Conservation (phyloP, 1,140 invertebrate species). For the Phenacoccus solenopsis region DNA sequence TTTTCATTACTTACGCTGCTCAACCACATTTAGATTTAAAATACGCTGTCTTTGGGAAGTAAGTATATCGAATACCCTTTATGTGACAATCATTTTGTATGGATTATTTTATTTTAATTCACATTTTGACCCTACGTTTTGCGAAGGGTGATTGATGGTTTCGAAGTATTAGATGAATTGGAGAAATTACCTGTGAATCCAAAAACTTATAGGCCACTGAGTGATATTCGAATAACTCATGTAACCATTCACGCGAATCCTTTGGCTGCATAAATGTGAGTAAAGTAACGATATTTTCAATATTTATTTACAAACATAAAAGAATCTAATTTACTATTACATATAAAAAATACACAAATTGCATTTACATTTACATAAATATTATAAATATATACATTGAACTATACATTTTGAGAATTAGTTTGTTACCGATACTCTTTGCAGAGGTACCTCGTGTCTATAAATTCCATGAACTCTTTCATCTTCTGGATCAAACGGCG, state of each 20-base stretch:
- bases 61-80: slow-evolving; percentile 30
- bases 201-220: slow-evolving; percentile 77
- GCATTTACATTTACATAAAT: too few relatives aligned
- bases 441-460: not conserved
- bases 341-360: too few relatives aligned
- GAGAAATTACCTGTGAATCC: slow-evolving; percentile 91
- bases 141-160: slow-evolving; percentile 92
- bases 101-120: too few relatives aligned
- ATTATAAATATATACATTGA: not conserved
- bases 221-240: slow-evolving; percentile 69
- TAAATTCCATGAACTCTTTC: slow-evolving; percentile 36
- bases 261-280: slow-evolving; percentile 49
- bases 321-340: too few relatives aligned
- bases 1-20: slow-evolving; percentile 87
- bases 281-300: not conserved
- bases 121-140: slow-evolving; percentile 34
- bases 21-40: slow-evolving; percentile 95
- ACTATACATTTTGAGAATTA: not conserved
- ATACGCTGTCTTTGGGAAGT: slow-evolving; percentile 95
- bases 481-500: slow-evolving; percentile 66
- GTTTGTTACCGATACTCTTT: not conserved
- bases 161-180: slow-evolving; percentile 87
- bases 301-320: not conserved
- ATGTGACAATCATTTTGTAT: too few relatives aligned
- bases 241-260: slow-evolving; percentile 96